phyloP scores from a whole-genome alignment of 2,888 invertebrate species.

The Athalia rosae region DNA sequence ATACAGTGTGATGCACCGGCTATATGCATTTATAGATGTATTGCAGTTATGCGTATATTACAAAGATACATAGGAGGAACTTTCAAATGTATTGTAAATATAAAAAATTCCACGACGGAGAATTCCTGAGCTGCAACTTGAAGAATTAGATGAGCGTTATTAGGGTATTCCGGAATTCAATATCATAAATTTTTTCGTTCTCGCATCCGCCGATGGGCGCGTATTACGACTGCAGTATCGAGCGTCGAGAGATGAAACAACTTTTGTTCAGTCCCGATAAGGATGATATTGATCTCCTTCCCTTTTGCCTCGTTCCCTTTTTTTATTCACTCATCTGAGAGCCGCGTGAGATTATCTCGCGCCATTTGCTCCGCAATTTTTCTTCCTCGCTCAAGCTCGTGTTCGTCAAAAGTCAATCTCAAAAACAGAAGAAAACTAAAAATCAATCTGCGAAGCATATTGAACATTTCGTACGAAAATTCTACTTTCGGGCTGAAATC shows the following conservation, averaged over 20 bases:
- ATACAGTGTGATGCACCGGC: conserved; percentile 54
- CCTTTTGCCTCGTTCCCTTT: background rate
- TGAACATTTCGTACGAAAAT: no score
- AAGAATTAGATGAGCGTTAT: no score
- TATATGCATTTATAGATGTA: background rate
- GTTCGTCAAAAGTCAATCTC: no score
- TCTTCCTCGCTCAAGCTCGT: background rate
- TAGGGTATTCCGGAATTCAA: background rate
- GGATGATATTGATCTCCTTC: conserved; percentile 15
- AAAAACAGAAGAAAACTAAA: no score
- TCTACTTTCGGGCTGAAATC: no score
- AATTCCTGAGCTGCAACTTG: no score
- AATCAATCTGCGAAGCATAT: no score
- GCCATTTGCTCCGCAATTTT: conserved; percentile 30
- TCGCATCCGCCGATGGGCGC: background rate
- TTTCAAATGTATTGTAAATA: background rate
- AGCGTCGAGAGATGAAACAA: conserved; percentile 15
- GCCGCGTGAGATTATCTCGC: background rate
- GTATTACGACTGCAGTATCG: background rate
- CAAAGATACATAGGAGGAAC: background rate
- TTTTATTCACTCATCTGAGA: background rate
- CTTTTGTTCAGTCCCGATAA: background rate
- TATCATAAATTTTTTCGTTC: background rate
- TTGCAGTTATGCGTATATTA: background rate
- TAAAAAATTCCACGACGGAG: background rate